Evolutionary conservation across 2,888 invertebrate genomes (phyloP).

Genomic region (Agriopis leucophaearia): DNA sequence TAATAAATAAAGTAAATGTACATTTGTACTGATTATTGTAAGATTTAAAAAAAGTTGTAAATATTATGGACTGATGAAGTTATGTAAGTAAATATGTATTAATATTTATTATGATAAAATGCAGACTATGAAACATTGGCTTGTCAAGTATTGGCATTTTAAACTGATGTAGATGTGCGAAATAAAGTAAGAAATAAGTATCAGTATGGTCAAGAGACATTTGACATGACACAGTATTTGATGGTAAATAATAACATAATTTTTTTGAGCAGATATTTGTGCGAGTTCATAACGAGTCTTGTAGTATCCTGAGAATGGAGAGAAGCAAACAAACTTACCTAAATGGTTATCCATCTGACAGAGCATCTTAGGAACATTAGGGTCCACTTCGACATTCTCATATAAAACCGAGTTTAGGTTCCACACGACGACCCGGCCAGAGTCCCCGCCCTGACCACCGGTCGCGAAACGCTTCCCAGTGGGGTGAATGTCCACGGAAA

Average conservation of each 20-base stretch:
- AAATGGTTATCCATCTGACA: conserved; percentile 99
- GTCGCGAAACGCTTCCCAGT: conserved; percentile 98
- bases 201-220: no score
- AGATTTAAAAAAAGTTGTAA: no score
- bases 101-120: no score
- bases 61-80: no score
- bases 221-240: no score
- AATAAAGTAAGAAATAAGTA: no score
- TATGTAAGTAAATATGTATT: no score
- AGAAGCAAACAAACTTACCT: conserved; percentile 81
- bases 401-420: conserved; percentile 95
- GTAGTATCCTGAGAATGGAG: neutral
- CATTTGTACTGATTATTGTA: no score
- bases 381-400: conserved; percentile 92
- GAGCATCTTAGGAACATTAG: conserved; percentile 95
- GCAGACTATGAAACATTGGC: no score
- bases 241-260: neutral
- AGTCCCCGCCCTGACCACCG: conserved; percentile 96
- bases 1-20: no score
- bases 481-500: conserved; percentile 98
- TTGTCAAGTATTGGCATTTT: no score
- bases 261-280: neutral
- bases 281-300: neutral
- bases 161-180: no score
- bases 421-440: conserved; percentile 98